Evolutionary conservation across 2,888 invertebrate species (phyloP), one percentile per base, ranked within the genome.

Genomic region (Leucophenga maculata): DNA sequence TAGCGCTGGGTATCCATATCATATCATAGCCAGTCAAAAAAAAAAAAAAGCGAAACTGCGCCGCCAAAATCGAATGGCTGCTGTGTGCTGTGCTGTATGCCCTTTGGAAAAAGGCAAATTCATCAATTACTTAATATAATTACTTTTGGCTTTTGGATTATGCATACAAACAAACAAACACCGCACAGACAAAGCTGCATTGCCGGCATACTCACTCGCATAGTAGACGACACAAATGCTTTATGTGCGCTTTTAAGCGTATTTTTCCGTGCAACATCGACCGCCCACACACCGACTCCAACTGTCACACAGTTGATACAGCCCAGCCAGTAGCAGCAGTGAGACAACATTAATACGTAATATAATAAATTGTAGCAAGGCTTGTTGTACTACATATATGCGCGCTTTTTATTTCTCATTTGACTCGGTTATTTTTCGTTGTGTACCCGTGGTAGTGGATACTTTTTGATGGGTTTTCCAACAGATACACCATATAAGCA

Each of bases 111-210:
- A 78, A 77, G 80, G 81, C 82, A 81, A 82, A 83, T 83, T 83
- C 85, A 83, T 83, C 83, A 83, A 83, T 83, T 83, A 83, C 83
- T 83, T 83, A 83, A 85, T 84, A 82, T 83, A 83, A 83, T 83
- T 83, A 83, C 83, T 83, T 83, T 85, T 83, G 83, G 83, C 85
- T 83, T 85, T 85, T 82, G 85, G 50, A 50, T 18, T 50, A 50
- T 18, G 18, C 50, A 50, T 18, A 50, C 16, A 50, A 16, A 69
- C 68, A 71, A 65, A 67, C 69, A 69, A 32, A 46, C 64, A 72
- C 44, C 66, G 54, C 44, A 54, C n/a, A 26, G 18, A 66, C 18
- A 50, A 16, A 50, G 14, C 31, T 18, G 31, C 59, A 57, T 26
- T n/a, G 26, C 11, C 14, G 44, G 11, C 39, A 39, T 39, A 39